phyloP scores from a whole-genome alignment of 30 jellyfish, hydroid and myxozoan species.

The Chrysaora quinquecirrha region DNA sequence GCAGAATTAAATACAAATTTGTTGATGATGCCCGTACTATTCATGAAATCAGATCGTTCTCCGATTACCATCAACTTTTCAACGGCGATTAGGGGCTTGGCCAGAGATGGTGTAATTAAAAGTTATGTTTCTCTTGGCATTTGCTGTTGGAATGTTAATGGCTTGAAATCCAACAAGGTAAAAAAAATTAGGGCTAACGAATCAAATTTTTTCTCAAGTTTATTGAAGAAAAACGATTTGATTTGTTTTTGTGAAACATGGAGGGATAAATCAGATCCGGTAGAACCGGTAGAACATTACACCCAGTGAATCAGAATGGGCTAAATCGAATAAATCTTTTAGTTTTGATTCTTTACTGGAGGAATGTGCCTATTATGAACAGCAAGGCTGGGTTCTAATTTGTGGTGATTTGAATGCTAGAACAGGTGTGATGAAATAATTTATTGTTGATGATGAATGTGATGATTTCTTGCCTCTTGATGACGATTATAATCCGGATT shows the following conservation, averaged over 20 bases:
- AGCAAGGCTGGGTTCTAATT: conserved; percentile 34
- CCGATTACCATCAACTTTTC: not conserved
- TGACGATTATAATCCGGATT: conserved; percentile 32
- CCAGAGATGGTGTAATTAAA: not conserved
- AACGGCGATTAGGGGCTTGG: not conserved
- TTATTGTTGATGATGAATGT: conserved; percentile 29
- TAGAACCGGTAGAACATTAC: conserved; percentile 48
- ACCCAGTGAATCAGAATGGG: conserved; percentile 13
- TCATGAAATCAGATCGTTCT: not conserved
- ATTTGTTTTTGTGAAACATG: conserved; percentile 54
- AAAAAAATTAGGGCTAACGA: not conserved
- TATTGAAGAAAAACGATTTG: conserved; percentile 4
- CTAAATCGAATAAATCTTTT: conserved; percentile 28
- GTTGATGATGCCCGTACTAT: not conserved
- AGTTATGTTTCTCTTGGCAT: not conserved
- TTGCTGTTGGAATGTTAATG: not conserved
- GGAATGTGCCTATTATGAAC: conserved; percentile 41
- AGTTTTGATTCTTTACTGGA: conserved; percentile 22
- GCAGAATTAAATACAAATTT: not conserved
- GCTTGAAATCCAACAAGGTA: conserved; percentile 21
- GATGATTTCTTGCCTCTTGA: conserved; percentile 50
- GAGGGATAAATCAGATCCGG: conserved; percentile 18
- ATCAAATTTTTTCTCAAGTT: conserved; percentile 2
- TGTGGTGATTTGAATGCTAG: too few species aligned
- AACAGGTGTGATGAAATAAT: conserved; percentile 24